Evolutionary conservation across 2,113 vertebrate species (phyloP).

Genomic region (Pterocles orientalis): DNA sequence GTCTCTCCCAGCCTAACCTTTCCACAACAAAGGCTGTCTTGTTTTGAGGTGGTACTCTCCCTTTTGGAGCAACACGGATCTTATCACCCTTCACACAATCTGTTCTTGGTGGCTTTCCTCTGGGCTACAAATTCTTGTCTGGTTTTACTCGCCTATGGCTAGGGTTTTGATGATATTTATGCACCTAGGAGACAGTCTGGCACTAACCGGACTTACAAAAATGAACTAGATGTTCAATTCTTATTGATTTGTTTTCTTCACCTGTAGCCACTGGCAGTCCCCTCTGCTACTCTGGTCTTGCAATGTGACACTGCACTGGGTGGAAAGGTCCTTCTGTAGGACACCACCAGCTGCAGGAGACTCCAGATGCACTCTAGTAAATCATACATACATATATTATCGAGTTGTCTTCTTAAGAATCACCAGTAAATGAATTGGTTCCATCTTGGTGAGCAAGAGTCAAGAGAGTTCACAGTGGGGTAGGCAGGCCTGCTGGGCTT

Average conservation of each 20-base stretch:
- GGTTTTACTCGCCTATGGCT: background rate
- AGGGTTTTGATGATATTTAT: slow-evolving; percentile 18
- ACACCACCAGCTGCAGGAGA: background rate
- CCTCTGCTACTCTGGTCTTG: background rate
- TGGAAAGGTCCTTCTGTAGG: background rate
- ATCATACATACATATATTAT: background rate
- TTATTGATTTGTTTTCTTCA: background rate
- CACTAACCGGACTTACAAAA: slow-evolving; percentile 30
- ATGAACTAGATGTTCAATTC: background rate
- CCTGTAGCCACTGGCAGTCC: background rate
- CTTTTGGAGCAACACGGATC: slow-evolving; percentile 25
- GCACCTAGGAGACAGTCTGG: slow-evolving; percentile 8
- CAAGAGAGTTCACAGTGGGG: background rate
- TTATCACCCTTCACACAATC: slow-evolving; percentile 44
- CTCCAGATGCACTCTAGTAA: background rate
- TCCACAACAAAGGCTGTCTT: slow-evolving; percentile 58
- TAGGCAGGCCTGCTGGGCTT: background rate
- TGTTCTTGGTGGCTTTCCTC: slow-evolving; percentile 39
- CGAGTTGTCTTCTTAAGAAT: background rate
- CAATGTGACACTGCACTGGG: background rate
- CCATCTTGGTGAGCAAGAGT: background rate
- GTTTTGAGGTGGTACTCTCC: slow-evolving; percentile 36
- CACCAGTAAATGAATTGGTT: background rate
- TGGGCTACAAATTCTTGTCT: slow-evolving; percentile 53
- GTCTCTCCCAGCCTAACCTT: slow-evolving; percentile 13